Conservation (phyloP, 1,140 invertebrate genomes). For the Drosophila sp. region DNA sequence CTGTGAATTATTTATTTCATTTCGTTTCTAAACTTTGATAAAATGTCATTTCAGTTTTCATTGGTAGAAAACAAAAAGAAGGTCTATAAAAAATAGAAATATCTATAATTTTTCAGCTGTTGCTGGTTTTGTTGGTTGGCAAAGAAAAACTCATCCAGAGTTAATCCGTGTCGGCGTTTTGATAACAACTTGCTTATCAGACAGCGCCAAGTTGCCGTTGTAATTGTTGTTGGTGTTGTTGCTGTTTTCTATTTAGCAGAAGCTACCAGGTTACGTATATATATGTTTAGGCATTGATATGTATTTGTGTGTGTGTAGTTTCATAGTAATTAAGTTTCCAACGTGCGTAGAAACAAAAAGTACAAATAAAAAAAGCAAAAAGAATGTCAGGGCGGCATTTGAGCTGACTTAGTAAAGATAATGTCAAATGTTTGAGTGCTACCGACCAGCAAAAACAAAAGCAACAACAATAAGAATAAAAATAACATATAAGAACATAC, state of each 20-base stretch:
- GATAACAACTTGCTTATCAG: constrained; percentile 67
- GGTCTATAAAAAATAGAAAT: constrained; percentile 12
- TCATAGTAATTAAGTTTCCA: constrained; percentile 60
- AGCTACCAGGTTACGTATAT: constrained; percentile 54
- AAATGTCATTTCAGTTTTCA: constrained; percentile 40
- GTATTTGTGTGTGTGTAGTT: constrained; percentile 27
- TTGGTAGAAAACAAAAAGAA: constrained; percentile 6
- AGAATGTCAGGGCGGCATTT: constrained; percentile 66
- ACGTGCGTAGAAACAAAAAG: constrained; percentile 24
- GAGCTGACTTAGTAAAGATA: constrained; percentile 69
- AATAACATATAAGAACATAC: too few relatives aligned
- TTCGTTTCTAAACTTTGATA: constrained; percentile 27
- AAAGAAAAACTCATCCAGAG: constrained; percentile 60
- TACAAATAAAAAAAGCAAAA: constrained; percentile 23
- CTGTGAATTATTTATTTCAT: background rate
- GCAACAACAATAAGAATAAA: constrained; percentile 9
- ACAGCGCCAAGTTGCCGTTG: constrained; percentile 29
- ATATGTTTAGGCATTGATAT: constrained; percentile 1
- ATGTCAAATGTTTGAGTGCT: constrained; percentile 63
- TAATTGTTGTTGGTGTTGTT: constrained; percentile 3
- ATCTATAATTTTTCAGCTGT: constrained; percentile 1
- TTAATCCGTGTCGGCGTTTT: constrained; percentile 67
- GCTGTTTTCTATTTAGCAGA: constrained; percentile 24
- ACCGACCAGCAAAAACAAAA: constrained; percentile 33
- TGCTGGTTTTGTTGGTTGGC: constrained; percentile 27